Evolutionary conservation across 1,140 invertebrate species (phyloP), one percentile per base, ranked within the genome.

Genomic region (Melitaea cinxia): DNA sequence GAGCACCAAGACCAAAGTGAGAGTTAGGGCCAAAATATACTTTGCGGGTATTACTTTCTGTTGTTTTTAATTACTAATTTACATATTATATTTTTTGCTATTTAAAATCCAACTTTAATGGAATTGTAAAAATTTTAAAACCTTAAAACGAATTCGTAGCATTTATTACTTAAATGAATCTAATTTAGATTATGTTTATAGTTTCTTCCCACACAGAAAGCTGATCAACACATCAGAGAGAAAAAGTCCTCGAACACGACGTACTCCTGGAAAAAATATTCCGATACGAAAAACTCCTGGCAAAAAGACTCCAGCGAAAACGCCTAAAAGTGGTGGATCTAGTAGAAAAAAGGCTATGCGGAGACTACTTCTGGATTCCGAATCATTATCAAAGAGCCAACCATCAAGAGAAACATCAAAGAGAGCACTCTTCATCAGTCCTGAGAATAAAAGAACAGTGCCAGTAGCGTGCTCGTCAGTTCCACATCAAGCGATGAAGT

Each of bases 341-440:
- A 92, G 91, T 54, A 91, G 89, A 65, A 92, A 92, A 60, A 86
- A 92, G 23, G 88, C 89, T 0, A 88, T 91, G 82, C 68, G 87
- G 50, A 59, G 84, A 14, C 50, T 89, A 4, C 65, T 88, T 6
- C 70, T 88, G 75, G 84, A 83, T 30, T 53, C 77, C 1, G 86
- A 91, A 3, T 70, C 53, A 1, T 37, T 84, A 23, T 79, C 82
- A 0, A 75, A 75, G 49, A 87, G 91, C 0, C 86, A 88, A 61
- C 81, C 87, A 4, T 78, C 85, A 2, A 66, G 92, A 45, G 91
- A 93, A 69, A 91, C 91, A 0, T 89, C 93, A 1, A 94, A 94
- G 72, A 81, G 94, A 67, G 93, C 94, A 0, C 72, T 95, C 0
- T 94, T 95, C 65, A 91, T 94, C 65, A 95, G 94, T 77, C 93